Evolutionary conservation across 2,113 vertebrate genomes (phyloP).

Genomic region (Gyps fulvus): DNA sequence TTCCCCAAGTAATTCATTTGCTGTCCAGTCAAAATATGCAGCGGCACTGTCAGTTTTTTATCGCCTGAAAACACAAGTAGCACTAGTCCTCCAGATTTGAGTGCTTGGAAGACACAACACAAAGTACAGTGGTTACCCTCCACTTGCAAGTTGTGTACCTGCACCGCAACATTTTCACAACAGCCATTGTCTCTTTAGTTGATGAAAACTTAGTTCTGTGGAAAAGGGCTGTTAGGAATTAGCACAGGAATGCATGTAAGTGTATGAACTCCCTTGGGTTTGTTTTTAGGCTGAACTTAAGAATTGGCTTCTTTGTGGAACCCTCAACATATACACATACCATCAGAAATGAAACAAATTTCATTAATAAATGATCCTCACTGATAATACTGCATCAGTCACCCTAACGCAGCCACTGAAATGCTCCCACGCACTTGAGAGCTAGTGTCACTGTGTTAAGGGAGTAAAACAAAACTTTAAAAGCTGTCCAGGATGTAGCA

Average conservation of each 20-base stretch:
- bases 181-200: not conserved
- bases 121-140: not conserved
- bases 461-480: not conserved
- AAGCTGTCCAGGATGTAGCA: not conserved
- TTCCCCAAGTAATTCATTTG: not conserved
- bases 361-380: accelerated
- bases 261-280: accelerated
- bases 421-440: accelerated
- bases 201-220: not conserved
- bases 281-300: not conserved
- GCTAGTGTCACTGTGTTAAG: accelerated
- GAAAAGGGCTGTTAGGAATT: not conserved
- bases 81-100: not conserved
- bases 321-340: not conserved
- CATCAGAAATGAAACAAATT: not conserved
- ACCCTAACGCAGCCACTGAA: too few species aligned
- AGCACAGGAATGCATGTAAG: not conserved
- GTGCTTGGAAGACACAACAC: not conserved
- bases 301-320: not conserved
- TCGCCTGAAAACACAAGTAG: not conserved
- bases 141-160: not conserved
- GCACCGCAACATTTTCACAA: not conserved
- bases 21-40: not conserved
- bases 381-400: too few species aligned
- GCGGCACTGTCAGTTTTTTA: not conserved